phyloP scores from a whole-genome alignment of 1,140 invertebrate genomes.

The Anastatus disparis region DNA sequence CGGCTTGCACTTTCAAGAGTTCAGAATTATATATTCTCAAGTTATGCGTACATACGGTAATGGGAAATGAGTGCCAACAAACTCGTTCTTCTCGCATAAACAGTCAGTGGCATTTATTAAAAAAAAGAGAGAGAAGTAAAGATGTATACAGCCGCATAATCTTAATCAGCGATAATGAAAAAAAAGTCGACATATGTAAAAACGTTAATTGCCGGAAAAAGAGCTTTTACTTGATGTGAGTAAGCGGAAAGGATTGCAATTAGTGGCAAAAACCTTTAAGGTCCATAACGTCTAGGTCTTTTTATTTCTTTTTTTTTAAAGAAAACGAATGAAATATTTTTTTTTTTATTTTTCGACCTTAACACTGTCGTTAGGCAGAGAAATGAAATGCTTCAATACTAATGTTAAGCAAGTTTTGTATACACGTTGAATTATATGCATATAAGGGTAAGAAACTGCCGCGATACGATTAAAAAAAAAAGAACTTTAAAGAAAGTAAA shows the following conservation, averaged over 20 bases:
- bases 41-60: too few species aligned
- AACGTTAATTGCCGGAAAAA: slow-evolving; percentile 30
- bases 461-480: too few species aligned
- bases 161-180: background rate
- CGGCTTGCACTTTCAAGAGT: too few species aligned
- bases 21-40: too few species aligned
- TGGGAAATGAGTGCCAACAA: too few species aligned
- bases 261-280: background rate
- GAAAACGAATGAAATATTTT: too few species aligned
- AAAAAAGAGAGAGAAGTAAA: too few species aligned
- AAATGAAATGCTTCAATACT: background rate
- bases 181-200: background rate
- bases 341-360: background rate
- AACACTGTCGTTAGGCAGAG: slow-evolving; percentile 15
- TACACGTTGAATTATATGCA: background rate
- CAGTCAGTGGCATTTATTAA: background rate
- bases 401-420: background rate
- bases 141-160: background rate
- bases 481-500: background rate
- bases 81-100: background rate
- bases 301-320: too few species aligned
- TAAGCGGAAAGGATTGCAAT: slow-evolving; percentile 28
- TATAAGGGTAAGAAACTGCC: slow-evolving; percentile 17
- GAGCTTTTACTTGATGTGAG: background rate
- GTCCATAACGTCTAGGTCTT: background rate